A percentile compares a stretch with the other conserved stretches of the same genome.
phyloP scores from a whole-genome alignment of 2,888 invertebrate species.

The Onthophagus sagittarius region DNA sequence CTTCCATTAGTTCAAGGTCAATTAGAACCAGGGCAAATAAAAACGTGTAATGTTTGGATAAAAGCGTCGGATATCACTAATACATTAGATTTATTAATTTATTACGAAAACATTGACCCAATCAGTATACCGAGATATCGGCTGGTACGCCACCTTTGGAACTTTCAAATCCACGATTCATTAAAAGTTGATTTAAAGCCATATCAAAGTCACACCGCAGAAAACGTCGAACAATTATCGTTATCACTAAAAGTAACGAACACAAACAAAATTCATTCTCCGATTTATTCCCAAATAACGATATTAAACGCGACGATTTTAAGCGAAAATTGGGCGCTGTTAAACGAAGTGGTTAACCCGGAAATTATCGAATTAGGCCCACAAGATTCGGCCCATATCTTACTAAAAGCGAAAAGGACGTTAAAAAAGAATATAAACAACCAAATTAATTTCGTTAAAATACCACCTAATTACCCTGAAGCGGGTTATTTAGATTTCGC shows the following conservation, averaged over 20 bases:
- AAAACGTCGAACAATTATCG: conserved; percentile 56
- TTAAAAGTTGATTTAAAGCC: conserved; percentile 53
- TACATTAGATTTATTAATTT: conserved; percentile 66
- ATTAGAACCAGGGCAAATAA: conserved; percentile 53
- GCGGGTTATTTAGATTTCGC: conserved; percentile 51
- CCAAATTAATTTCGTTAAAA: conserved; percentile 44
- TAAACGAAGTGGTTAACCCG: conserved; percentile 38
- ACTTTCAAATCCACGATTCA: conserved; percentile 59
- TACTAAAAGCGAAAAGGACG: conserved; percentile 49
- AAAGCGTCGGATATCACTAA: conserved; percentile 66
- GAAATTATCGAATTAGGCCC: conserved; percentile 48
- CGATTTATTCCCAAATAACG: conserved; percentile 54
- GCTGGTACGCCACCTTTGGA: conserved; percentile 63
- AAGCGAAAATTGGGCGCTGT: conserved; percentile 60
- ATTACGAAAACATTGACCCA: conserved; percentile 58
- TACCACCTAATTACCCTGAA: conserved; percentile 34
- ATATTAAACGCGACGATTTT: conserved; percentile 58
- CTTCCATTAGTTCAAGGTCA: conserved; percentile 48
- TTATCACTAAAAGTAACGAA: conserved; percentile 68
- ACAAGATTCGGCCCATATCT: conserved; percentile 53
- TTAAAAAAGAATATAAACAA: conserved; percentile 23
- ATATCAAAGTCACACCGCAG: conserved; percentile 48
- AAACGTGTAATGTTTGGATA: conserved; percentile 61
- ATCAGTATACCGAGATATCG: conserved; percentile 51
- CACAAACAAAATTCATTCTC: conserved; percentile 61